These are phyloP conservation scores for Erebia ligea DNA, from an alignment of 2,888 invertebrate species.

Conservation along the genomic window DNA sequence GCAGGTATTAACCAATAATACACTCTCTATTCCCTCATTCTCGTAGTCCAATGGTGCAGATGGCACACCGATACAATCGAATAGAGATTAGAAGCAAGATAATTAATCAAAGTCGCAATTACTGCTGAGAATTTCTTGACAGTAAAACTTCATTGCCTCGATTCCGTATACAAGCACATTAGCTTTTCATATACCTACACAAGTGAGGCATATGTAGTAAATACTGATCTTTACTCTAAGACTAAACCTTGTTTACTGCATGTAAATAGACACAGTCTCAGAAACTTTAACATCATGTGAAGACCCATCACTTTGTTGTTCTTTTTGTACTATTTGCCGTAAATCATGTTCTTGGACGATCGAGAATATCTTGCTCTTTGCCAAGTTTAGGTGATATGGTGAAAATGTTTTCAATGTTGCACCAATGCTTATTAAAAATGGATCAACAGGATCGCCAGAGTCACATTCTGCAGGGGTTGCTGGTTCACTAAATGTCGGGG, in stretches of 20 bases:
- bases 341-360: constrained; percentile 77
- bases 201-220: no score
- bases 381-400: constrained; percentile 73
- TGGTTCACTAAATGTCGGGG: constrained; percentile 47
- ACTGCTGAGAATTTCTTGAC: no score
- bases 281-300: constrained; percentile 54
- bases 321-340: constrained; percentile 71
- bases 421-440: constrained; percentile 71
- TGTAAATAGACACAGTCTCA: constrained; percentile 48
- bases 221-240: no score
- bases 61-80: no score
- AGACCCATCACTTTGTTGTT: constrained; percentile 42
- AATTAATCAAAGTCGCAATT: no score
- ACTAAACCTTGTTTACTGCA: constrained; percentile 24
- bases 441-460: constrained; percentile 66
- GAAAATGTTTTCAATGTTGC: constrained; percentile 71
- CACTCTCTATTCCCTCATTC: no score
- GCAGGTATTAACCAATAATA: no score
- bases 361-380: constrained; percentile 75
- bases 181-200: no score
- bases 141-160: no score
- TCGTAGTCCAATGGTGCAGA: no score
- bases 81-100: no score
- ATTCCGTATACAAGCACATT: no score
- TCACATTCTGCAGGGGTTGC: constrained; percentile 56